A percentile compares a stretch with the other conserved stretches of the same genome.
Conservation (phyloP, 2,797 vertebrate genomes). For the Epinephelus coioides region DNA sequence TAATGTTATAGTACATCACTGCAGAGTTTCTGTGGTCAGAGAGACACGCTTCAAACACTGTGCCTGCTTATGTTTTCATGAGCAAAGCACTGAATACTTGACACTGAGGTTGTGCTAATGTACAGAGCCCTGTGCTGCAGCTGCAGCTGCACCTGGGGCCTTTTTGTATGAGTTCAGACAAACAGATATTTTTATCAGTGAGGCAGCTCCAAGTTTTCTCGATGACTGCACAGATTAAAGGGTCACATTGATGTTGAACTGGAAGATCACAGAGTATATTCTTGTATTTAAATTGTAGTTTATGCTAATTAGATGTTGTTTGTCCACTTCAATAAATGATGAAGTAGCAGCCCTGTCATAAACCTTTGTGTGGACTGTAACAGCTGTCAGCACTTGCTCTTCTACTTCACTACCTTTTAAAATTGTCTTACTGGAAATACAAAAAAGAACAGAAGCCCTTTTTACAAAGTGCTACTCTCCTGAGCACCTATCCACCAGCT, state of each 20-base stretch:
- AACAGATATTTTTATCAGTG: background rate
- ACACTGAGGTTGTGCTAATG: background rate
- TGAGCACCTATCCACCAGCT: background rate
- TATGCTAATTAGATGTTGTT: background rate
- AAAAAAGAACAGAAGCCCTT: too few species aligned
- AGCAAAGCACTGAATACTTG: background rate
- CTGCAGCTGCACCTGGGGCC: background rate
- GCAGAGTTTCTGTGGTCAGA: background rate
- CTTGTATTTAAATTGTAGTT: background rate
- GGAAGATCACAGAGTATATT: background rate
- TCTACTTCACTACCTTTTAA: background rate
- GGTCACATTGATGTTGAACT: background rate
- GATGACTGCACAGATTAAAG: background rate
- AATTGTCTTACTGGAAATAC: too few species aligned
- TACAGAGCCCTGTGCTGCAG: too few species aligned
- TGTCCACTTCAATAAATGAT: background rate
- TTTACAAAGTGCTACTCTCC: background rate
- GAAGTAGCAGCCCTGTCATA: background rate
- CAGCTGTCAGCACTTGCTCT: background rate
- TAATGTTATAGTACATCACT: slow-evolving; percentile 4
- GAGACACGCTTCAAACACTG: background rate
- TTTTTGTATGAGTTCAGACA: background rate
- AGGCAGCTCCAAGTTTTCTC: background rate
- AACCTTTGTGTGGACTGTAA: background rate
- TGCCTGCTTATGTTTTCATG: background rate